These are phyloP conservation scores for Rhingia campestris DNA, from an alignment of 2,888 invertebrate species.

Conservation along the genomic window DNA sequence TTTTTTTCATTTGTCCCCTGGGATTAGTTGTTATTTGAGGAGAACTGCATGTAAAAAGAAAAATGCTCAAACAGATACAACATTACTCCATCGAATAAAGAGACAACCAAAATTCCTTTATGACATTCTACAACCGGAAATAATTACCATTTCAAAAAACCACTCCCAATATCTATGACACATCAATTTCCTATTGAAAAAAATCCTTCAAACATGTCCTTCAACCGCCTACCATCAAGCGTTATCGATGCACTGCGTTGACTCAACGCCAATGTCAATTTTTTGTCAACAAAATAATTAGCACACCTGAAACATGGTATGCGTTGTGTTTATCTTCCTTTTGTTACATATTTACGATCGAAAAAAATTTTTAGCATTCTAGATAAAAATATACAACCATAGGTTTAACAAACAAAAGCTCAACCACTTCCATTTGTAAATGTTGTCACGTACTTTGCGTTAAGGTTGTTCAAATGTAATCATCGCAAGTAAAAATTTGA, in stretches of 20 bases:
- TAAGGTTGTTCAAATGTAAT: constrained; percentile 22
- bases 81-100: no score
- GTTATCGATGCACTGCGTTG: neutral
- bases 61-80: no score
- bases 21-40: no score
- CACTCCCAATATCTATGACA: neutral
- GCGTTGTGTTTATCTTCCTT: constrained; percentile 5
- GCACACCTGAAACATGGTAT: neutral
- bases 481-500: neutral
- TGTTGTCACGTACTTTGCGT: constrained; percentile 33
- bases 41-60: no score
- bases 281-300: constrained; percentile 30
- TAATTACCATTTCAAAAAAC: neutral
- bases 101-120: no score
- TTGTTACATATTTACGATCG: constrained; percentile 20
- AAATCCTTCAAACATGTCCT: constrained; percentile 36
- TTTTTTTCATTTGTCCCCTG: no score
- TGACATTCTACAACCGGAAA: neutral
- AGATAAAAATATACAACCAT: neutral
- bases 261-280: neutral
- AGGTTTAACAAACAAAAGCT: neutral
- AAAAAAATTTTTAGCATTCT: neutral
- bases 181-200: constrained; percentile 17
- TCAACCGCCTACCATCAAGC: constrained; percentile 26
- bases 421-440: constrained; percentile 14